Percentiles rank a stretch among this genome's conserved stretches.
phyloP scores from a whole-genome alignment of 1,140 invertebrate genomes.

The Mercenaria mercenaria region DNA sequence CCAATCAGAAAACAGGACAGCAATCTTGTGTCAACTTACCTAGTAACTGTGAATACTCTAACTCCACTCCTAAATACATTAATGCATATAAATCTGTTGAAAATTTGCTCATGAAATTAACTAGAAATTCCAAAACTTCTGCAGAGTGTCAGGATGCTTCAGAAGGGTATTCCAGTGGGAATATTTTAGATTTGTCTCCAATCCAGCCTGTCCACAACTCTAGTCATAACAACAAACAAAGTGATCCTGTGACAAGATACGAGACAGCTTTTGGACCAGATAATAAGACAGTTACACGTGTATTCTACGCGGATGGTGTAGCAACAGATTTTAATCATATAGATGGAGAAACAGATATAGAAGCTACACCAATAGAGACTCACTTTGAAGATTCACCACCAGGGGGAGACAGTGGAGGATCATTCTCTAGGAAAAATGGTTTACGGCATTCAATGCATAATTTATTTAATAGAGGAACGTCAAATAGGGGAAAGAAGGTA shows the following conservation, averaged over 20 bases:
- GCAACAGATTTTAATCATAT: slow-evolving; percentile 78
- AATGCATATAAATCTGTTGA: slow-evolving; percentile 83
- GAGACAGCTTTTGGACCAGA: slow-evolving; percentile 84
- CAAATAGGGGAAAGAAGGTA: slow-evolving; percentile 55
- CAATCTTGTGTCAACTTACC: slow-evolving; percentile 21
- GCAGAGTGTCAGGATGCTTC: slow-evolving; percentile 62
- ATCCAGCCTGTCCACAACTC: slow-evolving; percentile 64
- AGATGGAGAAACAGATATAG: slow-evolving; percentile 60
- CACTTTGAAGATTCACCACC: slow-evolving; percentile 74
- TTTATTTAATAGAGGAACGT: slow-evolving; percentile 56
- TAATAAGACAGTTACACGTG: slow-evolving; percentile 80
- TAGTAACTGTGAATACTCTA: slow-evolving; percentile 45
- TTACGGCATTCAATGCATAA: slow-evolving; percentile 49
- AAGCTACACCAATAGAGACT: slow-evolving; percentile 74
- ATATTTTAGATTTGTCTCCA: slow-evolving; percentile 73
- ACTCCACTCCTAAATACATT: slow-evolving; percentile 55
- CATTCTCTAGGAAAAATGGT: slow-evolving; percentile 48
- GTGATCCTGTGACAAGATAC: slow-evolving; percentile 75
- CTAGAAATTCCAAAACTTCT: slow-evolving; percentile 45
- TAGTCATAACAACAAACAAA: slow-evolving; percentile 1
- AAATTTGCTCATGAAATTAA: slow-evolving; percentile 83
- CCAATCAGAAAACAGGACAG: not conserved
- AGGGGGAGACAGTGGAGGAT: not conserved
- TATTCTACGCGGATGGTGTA: slow-evolving; percentile 79
- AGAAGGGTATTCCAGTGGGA: slow-evolving; percentile 53